Evolutionary conservation across 1,140 invertebrate species (phyloP), one percentile per base, ranked within the genome.

Genomic region (Brachionus sp.): DNA sequence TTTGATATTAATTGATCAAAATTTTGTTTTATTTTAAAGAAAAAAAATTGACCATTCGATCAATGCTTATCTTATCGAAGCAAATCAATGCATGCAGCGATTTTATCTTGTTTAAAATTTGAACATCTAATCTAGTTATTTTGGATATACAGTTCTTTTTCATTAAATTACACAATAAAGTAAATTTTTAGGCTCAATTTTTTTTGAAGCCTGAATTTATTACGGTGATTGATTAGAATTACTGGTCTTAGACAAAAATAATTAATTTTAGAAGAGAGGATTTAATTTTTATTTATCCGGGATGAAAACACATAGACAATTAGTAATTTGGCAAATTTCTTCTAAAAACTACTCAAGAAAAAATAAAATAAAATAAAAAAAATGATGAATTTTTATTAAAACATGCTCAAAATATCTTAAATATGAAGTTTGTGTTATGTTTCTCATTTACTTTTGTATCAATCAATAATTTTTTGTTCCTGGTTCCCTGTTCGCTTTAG

Each of bases 391-490:
- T 33, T 66, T 66, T 66, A 66, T 33, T 33, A 66, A 66, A 66
- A 66, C 64, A 66, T 66, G 64, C 64, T 66, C 64, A 66, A 66
- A 66, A 33, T 66, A 66, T 66, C 64, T 66, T 16, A 35, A 66
- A 66, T 66, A 35, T 66, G 64, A 66, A 23, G 25, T 66, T 35
- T 66, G 64, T 33, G 33, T 33, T 66, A 66, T 66, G 25, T 66
- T 66, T 66, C 7, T 33, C 64, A 33, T 66, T 66, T 37, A 66
- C 25, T 66, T 33, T 66, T 13, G 33, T 66, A 66, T 66, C 64
- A 66, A 66, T 66, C 64, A 66, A 66, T 66, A 66, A 66, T 66
- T 66, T 66, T 33, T 13, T 23, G 13, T 66, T 66, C 64, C 64
- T 37, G 25, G 64, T 66, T 66, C 64, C 25, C 33, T 66, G 25